These are phyloP conservation scores for Watsonalla cultraria DNA, from an alignment of 2,888 invertebrate species.

Conservation along the genomic window DNA sequence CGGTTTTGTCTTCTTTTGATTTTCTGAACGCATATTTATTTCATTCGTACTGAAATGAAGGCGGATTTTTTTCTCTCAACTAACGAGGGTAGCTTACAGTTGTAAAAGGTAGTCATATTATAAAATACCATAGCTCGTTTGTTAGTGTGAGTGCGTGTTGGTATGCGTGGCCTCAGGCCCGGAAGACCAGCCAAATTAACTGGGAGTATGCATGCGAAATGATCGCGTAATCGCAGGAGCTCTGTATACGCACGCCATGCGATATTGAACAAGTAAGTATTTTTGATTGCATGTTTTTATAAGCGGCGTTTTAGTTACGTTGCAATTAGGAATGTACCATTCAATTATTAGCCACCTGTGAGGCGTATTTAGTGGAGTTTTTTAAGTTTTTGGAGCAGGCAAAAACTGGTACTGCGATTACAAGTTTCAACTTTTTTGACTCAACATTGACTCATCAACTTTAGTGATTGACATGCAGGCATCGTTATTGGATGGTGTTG, in stretches of 20 bases:
- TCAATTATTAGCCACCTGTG: background rate
- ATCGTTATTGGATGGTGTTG: too few relatives aligned
- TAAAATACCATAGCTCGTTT: background rate
- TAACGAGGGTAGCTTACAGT: too few relatives aligned
- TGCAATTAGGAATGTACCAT: background rate
- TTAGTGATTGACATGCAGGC: too few relatives aligned
- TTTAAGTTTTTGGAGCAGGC: too few relatives aligned
- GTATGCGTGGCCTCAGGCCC: conserved; percentile 55
- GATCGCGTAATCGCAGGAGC: conserved; percentile 55
- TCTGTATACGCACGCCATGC: conserved; percentile 11
- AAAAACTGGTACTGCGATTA: too few relatives aligned
- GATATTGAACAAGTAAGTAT: conserved; percentile 2
- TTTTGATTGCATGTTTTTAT: conserved; percentile 1
- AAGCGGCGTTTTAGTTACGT: background rate
- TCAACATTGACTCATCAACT: too few relatives aligned
- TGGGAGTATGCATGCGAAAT: conserved; percentile 49
- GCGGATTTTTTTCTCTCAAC: too few relatives aligned
- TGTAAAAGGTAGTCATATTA: background rate
- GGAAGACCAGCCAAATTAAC: conserved; percentile 57
- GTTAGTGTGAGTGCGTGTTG: conserved; percentile 37
- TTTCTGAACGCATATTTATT: too few relatives aligned
- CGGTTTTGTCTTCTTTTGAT: too few relatives aligned
- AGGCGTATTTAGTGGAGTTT: background rate
- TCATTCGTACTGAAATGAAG: too few relatives aligned
- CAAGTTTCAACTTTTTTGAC: too few relatives aligned